Evolutionary conservation across 1,140 invertebrate genomes (phyloP).

Genomic region (Chionoecetes opilio): DNA sequence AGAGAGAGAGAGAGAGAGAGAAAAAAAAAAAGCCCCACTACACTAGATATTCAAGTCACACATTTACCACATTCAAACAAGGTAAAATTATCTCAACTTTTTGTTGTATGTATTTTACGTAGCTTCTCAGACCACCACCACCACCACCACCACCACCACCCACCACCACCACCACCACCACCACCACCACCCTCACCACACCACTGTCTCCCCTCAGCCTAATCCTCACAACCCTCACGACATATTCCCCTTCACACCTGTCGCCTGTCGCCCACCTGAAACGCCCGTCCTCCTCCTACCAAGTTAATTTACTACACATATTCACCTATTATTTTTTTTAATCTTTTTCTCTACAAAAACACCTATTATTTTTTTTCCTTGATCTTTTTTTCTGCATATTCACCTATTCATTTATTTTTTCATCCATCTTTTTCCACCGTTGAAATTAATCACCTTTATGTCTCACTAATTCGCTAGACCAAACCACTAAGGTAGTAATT

Average conservation of each 20-base stretch:
- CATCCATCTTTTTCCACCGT: neutral
- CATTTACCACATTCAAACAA: neutral
- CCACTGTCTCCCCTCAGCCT: too few species aligned
- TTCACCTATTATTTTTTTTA: neutral
- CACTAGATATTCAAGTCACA: neutral
- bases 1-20: constrained; percentile 5
- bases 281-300: neutral
- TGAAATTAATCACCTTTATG: neutral
- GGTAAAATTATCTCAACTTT: neutral
- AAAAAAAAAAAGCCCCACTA: neutral
- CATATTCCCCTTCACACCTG: neutral
- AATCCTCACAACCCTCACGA: neutral
- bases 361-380: neutral
- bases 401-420: neutral
- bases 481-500: neutral
- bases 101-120: neutral
- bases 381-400: too few species aligned
- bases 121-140: neutral
- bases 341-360: neutral
- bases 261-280: neutral
- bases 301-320: neutral
- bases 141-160: constrained; percentile 4
- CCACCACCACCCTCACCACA: too few species aligned
- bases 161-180: too few species aligned
- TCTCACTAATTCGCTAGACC: neutral